Conservation (phyloP, 2,797 vertebrate genomes). For the Anguilla obscura region DNA sequence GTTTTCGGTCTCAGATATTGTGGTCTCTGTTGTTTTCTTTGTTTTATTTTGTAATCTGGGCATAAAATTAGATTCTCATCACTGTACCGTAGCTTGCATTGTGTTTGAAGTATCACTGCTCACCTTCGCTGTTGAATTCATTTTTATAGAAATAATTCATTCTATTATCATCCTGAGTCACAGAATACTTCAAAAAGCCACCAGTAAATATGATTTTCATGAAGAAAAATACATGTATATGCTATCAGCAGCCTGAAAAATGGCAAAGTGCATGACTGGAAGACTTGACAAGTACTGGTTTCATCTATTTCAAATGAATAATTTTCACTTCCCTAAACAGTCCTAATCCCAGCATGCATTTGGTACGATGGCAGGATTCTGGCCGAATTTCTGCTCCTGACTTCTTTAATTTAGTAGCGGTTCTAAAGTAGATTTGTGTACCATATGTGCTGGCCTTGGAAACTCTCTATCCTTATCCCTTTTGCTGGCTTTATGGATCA, state of each 20-base stretch:
- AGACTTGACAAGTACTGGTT: slow-evolving; percentile 82
- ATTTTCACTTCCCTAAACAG: slow-evolving; percentile 83
- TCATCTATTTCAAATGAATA: slow-evolving; percentile 85
- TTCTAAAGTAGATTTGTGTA: slow-evolving; percentile 68
- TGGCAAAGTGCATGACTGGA: slow-evolving; percentile 80
- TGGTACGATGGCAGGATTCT: slow-evolving; percentile 77
- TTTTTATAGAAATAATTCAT: slow-evolving; percentile 25
- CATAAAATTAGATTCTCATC: slow-evolving; percentile 9
- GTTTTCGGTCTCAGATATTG: slow-evolving; percentile 12
- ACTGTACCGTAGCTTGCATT: slow-evolving; percentile 1
- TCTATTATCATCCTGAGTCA: background rate
- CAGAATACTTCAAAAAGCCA: slow-evolving; percentile 17
- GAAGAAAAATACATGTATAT: slow-evolving; percentile 72
- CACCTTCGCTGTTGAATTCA: slow-evolving; percentile 13
- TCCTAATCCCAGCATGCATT: slow-evolving; percentile 82
- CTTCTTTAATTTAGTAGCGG: slow-evolving; percentile 71
- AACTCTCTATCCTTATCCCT: slow-evolving; percentile 64
- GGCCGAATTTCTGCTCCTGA: slow-evolving; percentile 74
- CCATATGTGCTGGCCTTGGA: slow-evolving; percentile 64
- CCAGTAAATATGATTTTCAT: slow-evolving; percentile 20
- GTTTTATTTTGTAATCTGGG: slow-evolving; percentile 24
- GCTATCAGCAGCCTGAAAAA: slow-evolving; percentile 67
- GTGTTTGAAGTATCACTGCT: slow-evolving; percentile 18
- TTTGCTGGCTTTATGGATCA: slow-evolving; percentile 51
- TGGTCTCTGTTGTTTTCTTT: slow-evolving; percentile 9